Percentiles rank a stretch among this genome's conserved stretches.
phyloP scores from a whole-genome alignment of 2,888 invertebrate genomes.

The Rhagonycha lutea region DNA sequence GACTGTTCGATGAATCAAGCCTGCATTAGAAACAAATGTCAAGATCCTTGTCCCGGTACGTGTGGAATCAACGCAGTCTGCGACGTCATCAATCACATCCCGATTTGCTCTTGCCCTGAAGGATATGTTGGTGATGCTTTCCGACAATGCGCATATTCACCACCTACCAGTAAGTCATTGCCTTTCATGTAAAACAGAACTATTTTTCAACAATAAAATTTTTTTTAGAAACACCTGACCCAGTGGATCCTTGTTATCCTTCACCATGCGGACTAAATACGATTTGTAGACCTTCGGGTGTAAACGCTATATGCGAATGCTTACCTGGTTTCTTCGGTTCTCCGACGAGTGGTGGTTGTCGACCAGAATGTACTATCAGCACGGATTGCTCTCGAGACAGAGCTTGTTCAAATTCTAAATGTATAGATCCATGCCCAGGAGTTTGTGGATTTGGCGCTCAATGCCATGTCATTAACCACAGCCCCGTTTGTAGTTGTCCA shows the following conservation, averaged over 20 bases:
- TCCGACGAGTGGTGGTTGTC: conserved; percentile 71
- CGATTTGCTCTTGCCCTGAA: conserved; percentile 63
- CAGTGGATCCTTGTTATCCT: conserved; percentile 57
- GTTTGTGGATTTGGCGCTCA: conserved; percentile 78
- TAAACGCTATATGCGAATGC: conserved; percentile 73
- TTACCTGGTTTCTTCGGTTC: conserved; percentile 74
- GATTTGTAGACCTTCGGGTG: conserved; percentile 62
- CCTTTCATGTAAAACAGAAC: background rate
- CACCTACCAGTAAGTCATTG: conserved; percentile 46
- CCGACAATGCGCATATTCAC: conserved; percentile 52
- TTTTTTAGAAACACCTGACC: conserved; percentile 40
- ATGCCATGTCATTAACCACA: conserved; percentile 82
- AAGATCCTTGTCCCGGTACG: conserved; percentile 81
- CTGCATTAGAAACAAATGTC: conserved; percentile 81
- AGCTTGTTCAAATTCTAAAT: conserved; percentile 79
- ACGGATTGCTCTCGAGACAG: conserved; percentile 76
- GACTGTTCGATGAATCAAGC: conserved; percentile 82
- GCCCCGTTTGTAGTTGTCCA: conserved; percentile 83
- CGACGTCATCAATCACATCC: conserved; percentile 70
- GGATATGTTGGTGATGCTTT: conserved; percentile 62
- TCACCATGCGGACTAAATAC: conserved; percentile 81
- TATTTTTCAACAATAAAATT: background rate
- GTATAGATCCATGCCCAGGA: conserved; percentile 79
- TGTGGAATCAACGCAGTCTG: conserved; percentile 84
- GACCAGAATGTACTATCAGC: conserved; percentile 82